Base-by-base conservation (phyloP, 1,140 invertebrate species). In the Orius laevigatus region DNA sequence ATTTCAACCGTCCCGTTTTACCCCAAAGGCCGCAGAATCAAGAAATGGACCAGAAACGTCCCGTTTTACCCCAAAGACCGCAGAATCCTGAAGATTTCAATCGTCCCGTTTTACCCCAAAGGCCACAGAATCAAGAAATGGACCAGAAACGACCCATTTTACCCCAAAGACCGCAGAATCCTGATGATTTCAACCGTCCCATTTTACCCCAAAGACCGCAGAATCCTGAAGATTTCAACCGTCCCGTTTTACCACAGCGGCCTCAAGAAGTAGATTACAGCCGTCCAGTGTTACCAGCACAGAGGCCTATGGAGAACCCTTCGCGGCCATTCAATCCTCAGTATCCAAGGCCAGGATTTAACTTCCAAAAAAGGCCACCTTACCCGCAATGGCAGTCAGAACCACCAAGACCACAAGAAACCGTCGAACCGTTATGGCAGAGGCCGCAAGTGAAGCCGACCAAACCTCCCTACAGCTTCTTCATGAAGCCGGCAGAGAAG, bases 61-160 rank as follows among this genome's bases (percentile, higher is more conserved):
- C n/a, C 15, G 25, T 25, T 25, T 39, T 16, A 12, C n/a, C 15
- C 36, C n/a, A 39, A 5, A 12, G 36, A 39, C n/a, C 36, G 36
- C 25, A 25, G 25, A 25, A 25, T 25, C 25, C 3, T 4, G 25
- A 25, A 25, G 25, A 25, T 4, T 8, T 25, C 25, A 25, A 25
- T 8, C 25, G 25, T 25, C 25, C 25, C 25, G 25, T 25, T 25
- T 25, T 25, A 25, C 25, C 25, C 25, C 43, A 20, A 31, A 48
- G 46, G 38, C 46, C 46, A 38, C 20, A 48, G 39, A 40, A 48
- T 25, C 33, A 33, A 35, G 6, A n/a, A 48, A 34, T 36, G 2
- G 25, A 15, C 1, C 20, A 14, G 3, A 41, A 41, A 20, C 32
- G 16, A 3, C n/a, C 15, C 18, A 11, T 45, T 31, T 16, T 31